Conservation (phyloP, 2,888 invertebrate species). For the Caenorhabditis panamensis region DNA sequence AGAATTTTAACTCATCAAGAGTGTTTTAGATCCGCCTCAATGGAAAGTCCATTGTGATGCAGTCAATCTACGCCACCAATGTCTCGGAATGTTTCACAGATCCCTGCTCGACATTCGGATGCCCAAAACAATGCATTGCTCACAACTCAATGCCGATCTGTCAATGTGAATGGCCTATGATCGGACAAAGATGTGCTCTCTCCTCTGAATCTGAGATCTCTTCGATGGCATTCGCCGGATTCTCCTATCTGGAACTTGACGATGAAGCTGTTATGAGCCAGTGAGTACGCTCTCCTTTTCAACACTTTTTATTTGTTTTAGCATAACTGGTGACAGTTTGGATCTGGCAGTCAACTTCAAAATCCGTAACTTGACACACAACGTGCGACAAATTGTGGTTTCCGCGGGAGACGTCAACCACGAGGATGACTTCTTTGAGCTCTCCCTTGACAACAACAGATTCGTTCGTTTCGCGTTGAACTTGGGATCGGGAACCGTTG, state of each 20-base stretch:
- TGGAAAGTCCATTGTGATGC: slow-evolving; percentile 49
- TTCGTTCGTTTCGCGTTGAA: slow-evolving; percentile 63
- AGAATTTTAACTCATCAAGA: neutral
- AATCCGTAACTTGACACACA: slow-evolving; percentile 54
- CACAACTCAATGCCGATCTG: slow-evolving; percentile 61
- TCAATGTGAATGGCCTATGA: slow-evolving; percentile 66
- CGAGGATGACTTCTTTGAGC: slow-evolving; percentile 65
- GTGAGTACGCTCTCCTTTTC: slow-evolving; percentile 43
- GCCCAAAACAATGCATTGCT: slow-evolving; percentile 63
- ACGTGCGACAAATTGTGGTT: slow-evolving; percentile 47
- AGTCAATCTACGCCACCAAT: slow-evolving; percentile 29
- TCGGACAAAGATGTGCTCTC: slow-evolving; percentile 45
- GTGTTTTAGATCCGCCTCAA: slow-evolving; percentile 63
- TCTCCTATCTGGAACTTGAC: slow-evolving; percentile 65
- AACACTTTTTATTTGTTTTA: slow-evolving; percentile 26
- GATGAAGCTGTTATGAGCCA: slow-evolving; percentile 68
- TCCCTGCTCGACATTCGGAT: slow-evolving; percentile 64
- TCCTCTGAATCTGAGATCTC: slow-evolving; percentile 34
- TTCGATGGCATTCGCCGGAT: slow-evolving; percentile 65
- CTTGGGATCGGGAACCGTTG: slow-evolving; percentile 66
- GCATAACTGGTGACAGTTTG: slow-evolving; percentile 66
- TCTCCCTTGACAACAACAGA: slow-evolving; percentile 47
- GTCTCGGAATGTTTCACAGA: slow-evolving; percentile 66
- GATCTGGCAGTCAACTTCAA: slow-evolving; percentile 63
- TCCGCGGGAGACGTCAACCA: slow-evolving; percentile 60